Evolutionary conservation across 92 coral and sea anemone genomes (phyloP), one percentile per base, ranked within the genome.

Genomic region (Heteractis magnifica): DNA sequence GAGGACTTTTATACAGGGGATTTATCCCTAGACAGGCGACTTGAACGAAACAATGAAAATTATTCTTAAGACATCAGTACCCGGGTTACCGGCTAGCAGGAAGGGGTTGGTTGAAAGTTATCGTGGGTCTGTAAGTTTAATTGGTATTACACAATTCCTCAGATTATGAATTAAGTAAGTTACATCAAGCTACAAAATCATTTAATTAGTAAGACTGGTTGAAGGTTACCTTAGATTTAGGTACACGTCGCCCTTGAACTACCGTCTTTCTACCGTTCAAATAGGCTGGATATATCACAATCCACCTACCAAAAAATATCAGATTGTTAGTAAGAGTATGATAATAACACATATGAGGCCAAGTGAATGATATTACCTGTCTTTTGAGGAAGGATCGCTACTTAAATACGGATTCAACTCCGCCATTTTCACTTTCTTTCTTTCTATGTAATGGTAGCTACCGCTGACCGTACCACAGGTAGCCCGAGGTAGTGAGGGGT

Each of bases 221-320:
- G 1, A 20, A 53, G 20, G 76, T 56, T 50, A 89, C 99, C 94
- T 97, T 94, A 6, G 85, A 86, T 86, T 97, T 97, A 4, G 97
- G 97, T 56, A 97, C 90, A 81, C 99, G 93, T 81, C 99, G 87
- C 1, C 99, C 99, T 89, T 97, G 98, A 52, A 86, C 87, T 7
- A 92, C 88, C 4, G 99, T 97, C 87, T 87, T 92, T 86, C 95
- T 90, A 65, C 94, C 87, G 76, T 97, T 97, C 26, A 97, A 79
- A 77, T 94, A 97, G 1, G 98, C 94, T 23, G 99, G 99, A 78
- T 97, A 97, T n/a, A 97, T 92, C 12, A 94, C 64, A 20, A 90
- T 81, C 99, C 99, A 97, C 76, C 99, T 97, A 34, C 44, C 44
- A 34, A 2, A 34, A 34, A 34, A 34, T 34, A 34, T 34, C 44